phyloP scores from a whole-genome alignment of 2,113 vertebrate genomes.

The Typhlomys cinereus region DNA sequence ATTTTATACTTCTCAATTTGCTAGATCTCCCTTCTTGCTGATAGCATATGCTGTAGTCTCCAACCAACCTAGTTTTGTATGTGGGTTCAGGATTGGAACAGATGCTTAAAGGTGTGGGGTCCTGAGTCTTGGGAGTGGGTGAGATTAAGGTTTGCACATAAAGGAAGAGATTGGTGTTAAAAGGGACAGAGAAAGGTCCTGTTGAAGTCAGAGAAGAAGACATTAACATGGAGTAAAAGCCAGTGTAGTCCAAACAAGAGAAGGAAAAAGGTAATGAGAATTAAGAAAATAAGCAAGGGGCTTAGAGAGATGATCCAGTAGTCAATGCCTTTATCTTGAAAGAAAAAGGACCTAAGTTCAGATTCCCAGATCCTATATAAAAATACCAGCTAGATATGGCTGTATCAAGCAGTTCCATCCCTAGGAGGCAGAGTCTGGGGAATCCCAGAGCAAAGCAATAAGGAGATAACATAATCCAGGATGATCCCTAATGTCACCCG shows the following conservation, averaged over 20 bases:
- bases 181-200: not conserved
- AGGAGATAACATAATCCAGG: too few species aligned
- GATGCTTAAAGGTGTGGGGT: not conserved
- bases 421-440: too few species aligned
- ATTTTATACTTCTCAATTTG: conserved; percentile 25
- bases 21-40: not conserved
- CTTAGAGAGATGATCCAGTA: too few species aligned
- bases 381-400: too few species aligned
- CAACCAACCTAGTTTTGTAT: not conserved
- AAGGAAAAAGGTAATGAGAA: not conserved
- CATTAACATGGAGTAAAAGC: not conserved
- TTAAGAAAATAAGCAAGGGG: conserved; percentile 35
- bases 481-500: too few species aligned
- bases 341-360: too few species aligned
- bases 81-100: not conserved
- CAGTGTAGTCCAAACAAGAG: not conserved
- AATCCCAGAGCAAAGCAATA: too few species aligned
- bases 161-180: not conserved
- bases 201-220: conserved; percentile 2
- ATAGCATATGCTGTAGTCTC: not conserved
- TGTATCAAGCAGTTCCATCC: too few species aligned
- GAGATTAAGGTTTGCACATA: not conserved
- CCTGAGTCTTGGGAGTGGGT: not conserved
- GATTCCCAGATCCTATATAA: too few species aligned
- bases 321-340: too few species aligned